Evolutionary conservation across 2,888 invertebrate genomes (phyloP).

Genomic region (Eutolmus rufibarbis): DNA sequence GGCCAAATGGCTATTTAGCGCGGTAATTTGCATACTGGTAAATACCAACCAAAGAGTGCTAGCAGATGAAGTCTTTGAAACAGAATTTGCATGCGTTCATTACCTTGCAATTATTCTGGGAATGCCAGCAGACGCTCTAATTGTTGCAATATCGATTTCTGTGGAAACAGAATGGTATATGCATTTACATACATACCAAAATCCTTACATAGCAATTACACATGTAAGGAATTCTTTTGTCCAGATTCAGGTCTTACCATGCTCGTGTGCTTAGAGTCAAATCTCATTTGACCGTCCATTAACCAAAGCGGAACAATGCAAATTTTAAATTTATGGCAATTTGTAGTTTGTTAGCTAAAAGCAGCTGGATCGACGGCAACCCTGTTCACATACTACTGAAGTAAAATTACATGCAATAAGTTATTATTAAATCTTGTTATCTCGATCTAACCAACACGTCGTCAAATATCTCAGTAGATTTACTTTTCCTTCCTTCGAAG

Average conservation of each 20-base stretch:
- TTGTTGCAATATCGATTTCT: background rate
- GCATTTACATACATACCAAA: background rate
- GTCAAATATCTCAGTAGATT: background rate
- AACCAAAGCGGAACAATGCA: background rate
- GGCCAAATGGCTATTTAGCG: background rate
- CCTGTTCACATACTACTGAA: background rate
- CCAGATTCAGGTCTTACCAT: background rate
- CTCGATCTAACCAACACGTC: background rate
- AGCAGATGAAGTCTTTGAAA: background rate
- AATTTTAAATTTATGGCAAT: slow-evolving; percentile 8
- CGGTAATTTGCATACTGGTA: background rate
- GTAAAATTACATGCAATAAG: background rate
- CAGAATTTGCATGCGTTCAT: slow-evolving; percentile 1
- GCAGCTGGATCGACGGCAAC: background rate
- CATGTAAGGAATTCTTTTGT: slow-evolving; percentile 4
- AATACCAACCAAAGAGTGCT: background rate
- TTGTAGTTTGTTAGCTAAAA: slow-evolving; percentile 15
- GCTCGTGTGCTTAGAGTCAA: background rate
- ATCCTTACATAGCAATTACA: background rate
- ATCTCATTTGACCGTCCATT: slow-evolving; percentile 3
- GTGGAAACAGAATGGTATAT: background rate
- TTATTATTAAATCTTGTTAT: background rate
- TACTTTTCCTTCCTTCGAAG: background rate
- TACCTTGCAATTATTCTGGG: background rate
- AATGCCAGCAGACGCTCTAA: background rate